Evolutionary conservation across 2,888 invertebrate species (phyloP), one percentile per base, ranked within the genome.

Genomic region (Hirtodrosophila alboralis): DNA sequence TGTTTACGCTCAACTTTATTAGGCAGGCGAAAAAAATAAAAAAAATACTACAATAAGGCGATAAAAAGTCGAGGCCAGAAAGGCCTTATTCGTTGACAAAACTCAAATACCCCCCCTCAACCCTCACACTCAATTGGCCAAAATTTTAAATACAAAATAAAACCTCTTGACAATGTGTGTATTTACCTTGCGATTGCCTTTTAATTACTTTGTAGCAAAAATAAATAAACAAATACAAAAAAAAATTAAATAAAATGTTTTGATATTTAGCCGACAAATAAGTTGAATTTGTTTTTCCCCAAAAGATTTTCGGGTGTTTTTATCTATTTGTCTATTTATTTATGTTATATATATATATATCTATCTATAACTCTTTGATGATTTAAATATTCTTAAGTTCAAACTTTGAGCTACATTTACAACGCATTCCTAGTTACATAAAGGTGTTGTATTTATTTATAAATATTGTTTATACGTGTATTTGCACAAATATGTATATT

Each of bases 201-300:
- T 78, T 78, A 79, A 77, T 78, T 69, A 69, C 80, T 63, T 69
- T 59, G 75, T 66, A 63, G 66, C 69, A 63, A 75, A 77, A 72
- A 79, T 79, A 75, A 57, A 79, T 77, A 77, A 77, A 75, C 78
- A 66, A 75, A 48, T 31, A 27, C n/a, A n/a, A n/a, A n/a, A n/a
- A n/a, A n/a, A n/a, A n/a, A n/a, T n/a, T n/a, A n/a, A n/a, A n/a
- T n/a, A n/a, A n/a, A n/a, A n/a, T n/a, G n/a, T n/a, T n/a, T n/a
- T n/a, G n/a, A n/a, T 52, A 44, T 62, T 62, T 45, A 27, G 21
- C 21, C 53, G 16, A 27, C 41, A 36, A 56, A 38, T 38, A 38
- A 67, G 59, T 59, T 47, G 49, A 51, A 41, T 27, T 44, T 57
- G 43, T 36, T 40, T 57, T 54, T 58, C 18, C 3, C 18, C 36